A percentile compares a stretch with the other conserved stretches of the same genome.
Evolutionary conservation across 2,888 invertebrate genomes (phyloP).

Genomic region (Hipparchia semele): DNA sequence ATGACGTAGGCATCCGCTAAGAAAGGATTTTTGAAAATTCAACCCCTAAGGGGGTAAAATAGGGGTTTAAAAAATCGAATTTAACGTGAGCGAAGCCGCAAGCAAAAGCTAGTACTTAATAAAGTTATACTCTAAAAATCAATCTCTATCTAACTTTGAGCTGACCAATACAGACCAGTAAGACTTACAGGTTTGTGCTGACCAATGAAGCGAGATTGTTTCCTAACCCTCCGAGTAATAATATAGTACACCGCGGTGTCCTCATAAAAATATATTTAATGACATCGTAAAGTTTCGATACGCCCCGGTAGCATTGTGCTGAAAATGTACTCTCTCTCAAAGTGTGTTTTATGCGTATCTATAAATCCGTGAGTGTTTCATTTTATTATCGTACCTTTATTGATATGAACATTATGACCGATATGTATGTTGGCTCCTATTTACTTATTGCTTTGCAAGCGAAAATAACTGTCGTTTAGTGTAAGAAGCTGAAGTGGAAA

Average conservation of each 20-base stretch:
- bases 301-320: constrained; percentile 62
- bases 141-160: too few species aligned
- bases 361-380: constrained; percentile 71
- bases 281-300: constrained; percentile 78
- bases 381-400: constrained; percentile 67
- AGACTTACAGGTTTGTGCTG: constrained; percentile 42
- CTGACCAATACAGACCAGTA: too few species aligned
- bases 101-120: too few species aligned
- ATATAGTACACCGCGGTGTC: constrained; percentile 72
- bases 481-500: too few species aligned
- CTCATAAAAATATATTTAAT: constrained; percentile 82
- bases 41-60: too few species aligned
- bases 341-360: constrained; percentile 55
- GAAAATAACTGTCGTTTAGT: not conserved
- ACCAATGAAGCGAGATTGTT: constrained; percentile 65
- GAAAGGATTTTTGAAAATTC: too few species aligned
- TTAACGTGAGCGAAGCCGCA: too few species aligned
- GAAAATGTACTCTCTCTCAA: constrained; percentile 65
- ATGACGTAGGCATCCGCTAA: too few species aligned
- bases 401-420: constrained; percentile 46
- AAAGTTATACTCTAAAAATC: too few species aligned
- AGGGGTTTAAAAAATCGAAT: too few species aligned
- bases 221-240: constrained; percentile 66
- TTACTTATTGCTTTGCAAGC: not conserved
- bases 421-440: not conserved